These are phyloP conservation scores for Lacerta agilis DNA, from an alignment of 2,797 vertebrate species.

Conservation along the genomic window DNA sequence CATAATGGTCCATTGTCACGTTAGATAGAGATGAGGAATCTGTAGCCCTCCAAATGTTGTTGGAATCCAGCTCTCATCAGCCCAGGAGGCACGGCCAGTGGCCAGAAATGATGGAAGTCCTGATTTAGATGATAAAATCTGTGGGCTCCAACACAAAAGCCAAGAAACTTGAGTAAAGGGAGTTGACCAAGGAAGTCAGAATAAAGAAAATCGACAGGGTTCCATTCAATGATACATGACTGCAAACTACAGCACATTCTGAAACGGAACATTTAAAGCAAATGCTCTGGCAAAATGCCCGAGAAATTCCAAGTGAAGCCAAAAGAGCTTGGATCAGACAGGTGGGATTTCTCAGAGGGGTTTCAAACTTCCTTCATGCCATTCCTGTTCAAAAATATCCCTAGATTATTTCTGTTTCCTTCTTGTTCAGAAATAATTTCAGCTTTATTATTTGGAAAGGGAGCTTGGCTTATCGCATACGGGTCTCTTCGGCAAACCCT, in stretches of 20 bases:
- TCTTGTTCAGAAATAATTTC: too few species aligned
- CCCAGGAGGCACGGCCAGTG: too few species aligned
- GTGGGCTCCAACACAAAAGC: not conserved
- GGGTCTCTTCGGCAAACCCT: conserved; percentile 37
- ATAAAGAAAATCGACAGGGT: not conserved
- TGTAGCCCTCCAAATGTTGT: not conserved
- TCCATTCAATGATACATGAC: not conserved
- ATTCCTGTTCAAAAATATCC: not conserved
- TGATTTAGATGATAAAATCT: not conserved
- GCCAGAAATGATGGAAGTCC: too few species aligned
- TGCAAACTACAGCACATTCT: not conserved
- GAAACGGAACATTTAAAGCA: not conserved
- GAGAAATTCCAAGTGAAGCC: not conserved
- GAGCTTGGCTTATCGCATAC: conserved; percentile 40
- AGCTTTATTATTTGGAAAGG: not conserved
- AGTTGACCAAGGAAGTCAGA: not conserved
- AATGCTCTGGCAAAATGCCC: not conserved
- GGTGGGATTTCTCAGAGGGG: not conserved
- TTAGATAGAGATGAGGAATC: not conserved
- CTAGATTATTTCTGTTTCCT: not conserved
- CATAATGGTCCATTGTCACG: not conserved
- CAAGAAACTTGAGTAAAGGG: not conserved
- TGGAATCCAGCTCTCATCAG: not conserved
- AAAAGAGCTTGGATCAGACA: not conserved
- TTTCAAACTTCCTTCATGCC: not conserved